Conservation (phyloP, 53 echinoderm and acorn worm species). For the Mesocentrotus franciscanus region DNA sequence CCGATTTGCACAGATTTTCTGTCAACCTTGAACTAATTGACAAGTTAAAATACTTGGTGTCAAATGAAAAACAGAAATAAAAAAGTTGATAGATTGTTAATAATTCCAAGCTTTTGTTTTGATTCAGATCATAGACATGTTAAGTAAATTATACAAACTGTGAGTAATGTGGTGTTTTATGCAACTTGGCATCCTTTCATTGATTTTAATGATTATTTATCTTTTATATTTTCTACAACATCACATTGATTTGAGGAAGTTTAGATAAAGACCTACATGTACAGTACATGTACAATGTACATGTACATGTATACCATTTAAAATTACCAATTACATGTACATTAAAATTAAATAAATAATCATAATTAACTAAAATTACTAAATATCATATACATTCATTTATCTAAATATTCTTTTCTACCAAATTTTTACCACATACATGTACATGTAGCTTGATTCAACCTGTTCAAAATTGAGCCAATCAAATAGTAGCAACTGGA, state of each 20-base stretch:
- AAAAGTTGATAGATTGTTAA: not conserved
- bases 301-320: not conserved
- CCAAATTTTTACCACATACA: no score
- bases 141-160: no score
- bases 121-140: no score
- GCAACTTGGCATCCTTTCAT: not conserved
- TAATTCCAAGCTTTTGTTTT: no score
- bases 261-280: not conserved
- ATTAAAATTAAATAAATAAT: no score
- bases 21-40: not conserved
- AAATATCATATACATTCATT: no score
- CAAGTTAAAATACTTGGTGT: not conserved
- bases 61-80: not conserved
- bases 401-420: no score
- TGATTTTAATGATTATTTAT: no score
- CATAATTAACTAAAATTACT: no score
- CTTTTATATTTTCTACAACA: no score
- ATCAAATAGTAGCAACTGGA: not conserved
- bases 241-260: no score
- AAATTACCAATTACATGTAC: no score
- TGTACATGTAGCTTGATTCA: not conserved
- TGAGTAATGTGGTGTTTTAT: not conserved
- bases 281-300: not conserved
- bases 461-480: not conserved
- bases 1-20: slow-evolving; percentile 21